phyloP scores from a whole-genome alignment of 1,140 invertebrate genomes.

The Helicoverpa armigera region DNA sequence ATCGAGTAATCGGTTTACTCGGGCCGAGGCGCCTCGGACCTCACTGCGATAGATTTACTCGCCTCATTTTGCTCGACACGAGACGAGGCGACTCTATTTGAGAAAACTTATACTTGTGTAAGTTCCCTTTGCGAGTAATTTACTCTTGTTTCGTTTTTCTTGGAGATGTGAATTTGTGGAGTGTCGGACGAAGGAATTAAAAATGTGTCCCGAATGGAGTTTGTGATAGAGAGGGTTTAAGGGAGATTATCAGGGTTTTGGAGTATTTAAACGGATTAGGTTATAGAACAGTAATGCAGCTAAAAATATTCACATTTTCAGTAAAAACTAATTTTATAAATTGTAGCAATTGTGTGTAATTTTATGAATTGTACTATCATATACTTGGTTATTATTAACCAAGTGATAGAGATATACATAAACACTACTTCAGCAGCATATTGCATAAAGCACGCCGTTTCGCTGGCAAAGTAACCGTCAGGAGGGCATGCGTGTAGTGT shows the following conservation, averaged over 20 bases:
- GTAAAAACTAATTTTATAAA: no score
- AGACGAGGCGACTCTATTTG: slow-evolving; percentile 32
- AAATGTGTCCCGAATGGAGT: background rate
- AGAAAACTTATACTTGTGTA: slow-evolving; percentile 36
- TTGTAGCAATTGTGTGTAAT: no score
- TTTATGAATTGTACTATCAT: no score
- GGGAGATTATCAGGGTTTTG: background rate
- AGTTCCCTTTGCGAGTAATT: slow-evolving; percentile 33
- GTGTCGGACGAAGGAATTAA: background rate
- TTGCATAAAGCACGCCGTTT: slow-evolving; percentile 1
- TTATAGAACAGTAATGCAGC: no score
- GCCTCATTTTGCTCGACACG: slow-evolving; percentile 52
- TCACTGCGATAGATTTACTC: slow-evolving; percentile 53
- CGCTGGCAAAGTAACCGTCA: background rate
- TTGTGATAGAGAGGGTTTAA: background rate
- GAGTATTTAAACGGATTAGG: no score
- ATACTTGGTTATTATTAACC: no score
- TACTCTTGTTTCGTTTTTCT: slow-evolving; percentile 36
- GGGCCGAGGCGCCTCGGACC: slow-evolving; percentile 21
- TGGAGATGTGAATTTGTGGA: background rate
- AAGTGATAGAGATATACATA: background rate
- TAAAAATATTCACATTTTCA: no score
- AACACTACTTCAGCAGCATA: background rate
- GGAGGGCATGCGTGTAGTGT: slow-evolving; percentile 1
- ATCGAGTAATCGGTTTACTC: slow-evolving; percentile 54